Evolutionary conservation across 2,797 vertebrate genomes (phyloP).

Genomic region (Champsocephalus esox): DNA sequence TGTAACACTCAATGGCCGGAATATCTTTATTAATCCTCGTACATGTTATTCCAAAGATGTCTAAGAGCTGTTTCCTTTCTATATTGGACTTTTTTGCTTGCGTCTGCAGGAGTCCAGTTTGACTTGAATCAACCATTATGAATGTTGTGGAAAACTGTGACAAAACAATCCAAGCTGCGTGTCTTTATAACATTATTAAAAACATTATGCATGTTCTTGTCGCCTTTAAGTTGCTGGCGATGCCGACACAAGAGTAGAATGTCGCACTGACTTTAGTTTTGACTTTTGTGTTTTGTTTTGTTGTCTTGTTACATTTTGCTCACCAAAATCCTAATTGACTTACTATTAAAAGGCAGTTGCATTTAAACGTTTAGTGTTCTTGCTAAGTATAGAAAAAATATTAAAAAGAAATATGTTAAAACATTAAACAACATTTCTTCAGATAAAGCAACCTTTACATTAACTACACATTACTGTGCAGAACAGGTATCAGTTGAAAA

Average conservation of each 20-base stretch:
- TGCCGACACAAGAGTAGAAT: background rate
- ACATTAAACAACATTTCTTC: background rate
- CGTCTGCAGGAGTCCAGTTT: background rate
- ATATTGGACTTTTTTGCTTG: conserved; percentile 24
- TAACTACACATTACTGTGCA: background rate
- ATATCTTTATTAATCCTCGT: conserved; percentile 51
- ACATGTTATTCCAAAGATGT: conserved; percentile 32
- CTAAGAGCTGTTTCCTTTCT: conserved; percentile 7
- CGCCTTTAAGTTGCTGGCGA: background rate
- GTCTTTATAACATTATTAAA: background rate
- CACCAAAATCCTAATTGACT: background rate
- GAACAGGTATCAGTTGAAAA: conserved; percentile 3
- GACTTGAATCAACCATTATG: background rate
- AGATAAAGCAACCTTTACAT: background rate
- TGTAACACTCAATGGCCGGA: conserved; percentile 55
- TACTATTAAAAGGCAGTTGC: background rate
- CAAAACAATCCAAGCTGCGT: background rate
- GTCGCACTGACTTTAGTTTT: background rate
- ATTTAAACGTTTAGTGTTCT: too few relatives aligned
- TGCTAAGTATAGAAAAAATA: background rate
- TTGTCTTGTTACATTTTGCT: background rate
- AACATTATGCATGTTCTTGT: background rate
- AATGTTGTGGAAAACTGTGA: background rate
- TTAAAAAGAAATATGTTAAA: background rate
- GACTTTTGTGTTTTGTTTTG: background rate